Evolutionary conservation across 2,888 invertebrate genomes (phyloP).

Genomic region (Hylaea fasciaria): DNA sequence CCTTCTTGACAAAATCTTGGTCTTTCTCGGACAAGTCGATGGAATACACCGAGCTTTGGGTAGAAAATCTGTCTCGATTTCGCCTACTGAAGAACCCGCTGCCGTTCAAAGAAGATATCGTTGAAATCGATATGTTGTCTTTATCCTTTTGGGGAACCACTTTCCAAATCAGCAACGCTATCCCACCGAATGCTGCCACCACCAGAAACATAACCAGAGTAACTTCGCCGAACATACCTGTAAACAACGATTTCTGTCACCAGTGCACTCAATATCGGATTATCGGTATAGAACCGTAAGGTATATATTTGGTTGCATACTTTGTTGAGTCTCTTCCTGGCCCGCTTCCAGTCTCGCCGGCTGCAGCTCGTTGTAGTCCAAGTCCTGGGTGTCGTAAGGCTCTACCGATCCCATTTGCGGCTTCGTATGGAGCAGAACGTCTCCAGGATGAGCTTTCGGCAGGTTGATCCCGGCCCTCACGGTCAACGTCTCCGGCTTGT

Average conservation of each 20-base stretch:
- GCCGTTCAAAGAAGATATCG: constrained; percentile 73
- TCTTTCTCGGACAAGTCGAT: constrained; percentile 80
- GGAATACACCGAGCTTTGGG: constrained; percentile 78
- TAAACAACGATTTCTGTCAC: constrained; percentile 43
- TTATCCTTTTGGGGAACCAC: constrained; percentile 81
- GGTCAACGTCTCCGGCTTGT: constrained; percentile 92
- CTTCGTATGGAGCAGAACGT: constrained; percentile 74
- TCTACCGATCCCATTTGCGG: constrained; percentile 73
- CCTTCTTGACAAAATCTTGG: constrained; percentile 66
- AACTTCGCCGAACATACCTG: constrained; percentile 80
- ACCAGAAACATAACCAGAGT: constrained; percentile 84
- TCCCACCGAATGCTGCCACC: constrained; percentile 84
- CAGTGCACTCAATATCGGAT: background rate
- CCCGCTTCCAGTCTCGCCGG: constrained; percentile 78
- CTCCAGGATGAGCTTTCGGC: constrained; percentile 85
- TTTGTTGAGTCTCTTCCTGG: constrained; percentile 69
- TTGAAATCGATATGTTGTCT: constrained; percentile 80
- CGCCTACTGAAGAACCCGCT: constrained; percentile 71
- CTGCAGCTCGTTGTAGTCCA: constrained; percentile 77
- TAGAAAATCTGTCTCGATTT: constrained; percentile 76
- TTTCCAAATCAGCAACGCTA: constrained; percentile 83
- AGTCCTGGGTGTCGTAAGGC: constrained; percentile 70
- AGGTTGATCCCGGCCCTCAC: constrained; percentile 91
- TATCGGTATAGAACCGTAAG: background rate
- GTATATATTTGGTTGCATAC: constrained; percentile 51